These are phyloP conservation scores for Drosophila saltans DNA, from an alignment of 1,140 invertebrate genomes.

Conservation along the genomic window DNA sequence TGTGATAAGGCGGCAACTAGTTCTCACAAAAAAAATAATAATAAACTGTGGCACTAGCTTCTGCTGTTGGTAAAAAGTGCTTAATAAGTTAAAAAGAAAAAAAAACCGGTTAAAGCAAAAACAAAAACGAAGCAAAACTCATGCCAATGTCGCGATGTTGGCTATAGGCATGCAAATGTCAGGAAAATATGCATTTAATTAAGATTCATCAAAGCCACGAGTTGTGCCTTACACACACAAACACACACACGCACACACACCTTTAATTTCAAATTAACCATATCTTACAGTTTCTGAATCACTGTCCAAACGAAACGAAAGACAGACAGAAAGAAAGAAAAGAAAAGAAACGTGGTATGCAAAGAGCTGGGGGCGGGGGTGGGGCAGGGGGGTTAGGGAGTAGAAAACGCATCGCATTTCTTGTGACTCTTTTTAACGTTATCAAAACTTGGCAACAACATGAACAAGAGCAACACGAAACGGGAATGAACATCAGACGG, in stretches of 20 bases:
- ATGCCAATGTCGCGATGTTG: slow-evolving; percentile 38
- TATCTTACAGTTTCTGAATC: slow-evolving; percentile 32
- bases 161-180: slow-evolving; percentile 72
- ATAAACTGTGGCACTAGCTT: slow-evolving; percentile 23
- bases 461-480: slow-evolving; percentile 38
- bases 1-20: slow-evolving; percentile 69
- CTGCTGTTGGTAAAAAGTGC: slow-evolving; percentile 33
- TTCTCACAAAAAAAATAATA: slow-evolving; percentile 42
- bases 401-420: background rate
- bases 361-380: too few species aligned
- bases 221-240: background rate
- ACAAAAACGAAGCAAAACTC: slow-evolving; percentile 20
- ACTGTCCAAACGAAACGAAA: slow-evolving; percentile 4
- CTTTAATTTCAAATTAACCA: slow-evolving; percentile 3
- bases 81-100: slow-evolving; percentile 49
- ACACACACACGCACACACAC: background rate
- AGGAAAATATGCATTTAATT: slow-evolving; percentile 70
- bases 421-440: slow-evolving; percentile 15
- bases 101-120: slow-evolving; percentile 21
- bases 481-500: slow-evolving; percentile 31
- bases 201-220: slow-evolving; percentile 61
- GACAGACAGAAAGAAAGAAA: slow-evolving; percentile 20
- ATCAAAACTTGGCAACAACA: slow-evolving; percentile 60
- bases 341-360: too few species aligned
- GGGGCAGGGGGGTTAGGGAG: too few species aligned